Base-by-base conservation (phyloP, 2,113 vertebrate genomes). In the Struthidea cinerea region DNA sequence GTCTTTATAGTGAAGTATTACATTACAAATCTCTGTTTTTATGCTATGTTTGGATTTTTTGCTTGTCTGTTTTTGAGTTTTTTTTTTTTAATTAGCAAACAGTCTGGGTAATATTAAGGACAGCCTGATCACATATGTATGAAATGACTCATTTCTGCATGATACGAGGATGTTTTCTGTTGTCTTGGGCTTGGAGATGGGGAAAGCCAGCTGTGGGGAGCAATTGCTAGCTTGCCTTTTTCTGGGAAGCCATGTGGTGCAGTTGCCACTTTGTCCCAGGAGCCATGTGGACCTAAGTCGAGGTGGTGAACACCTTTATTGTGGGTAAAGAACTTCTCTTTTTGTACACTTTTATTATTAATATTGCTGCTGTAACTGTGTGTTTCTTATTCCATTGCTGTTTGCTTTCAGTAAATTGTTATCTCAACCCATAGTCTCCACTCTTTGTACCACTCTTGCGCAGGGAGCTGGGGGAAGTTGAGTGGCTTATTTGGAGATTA, bases 21-120 rank as follows among this genome's bases (percentile, higher is more conserved):
- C 3, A 16, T 71, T 74, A 8, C 20, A 90, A 78, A 65, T 47
- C 5, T 75, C 15, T 59, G 9, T 17, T 85, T 84, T 74, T 5
- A 13, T 56, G 12, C 4, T 60, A 7, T 46, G 11, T 44, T 78
- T 46, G 10, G 23, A 27, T 18, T 32, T n/a, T 55, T 55, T 79
- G 5, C 9, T 52, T 68, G 7, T 9, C 32, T 56, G 4, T 5
- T 56, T 71, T 21, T 26, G 10, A 10, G 7, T 0, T 0, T 9
- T 17, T 10, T 17, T 84, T 77, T 42, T 6, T 30, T 11, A 60
- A 47, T 53, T 42, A 77, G 6, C 3, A 3, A 79, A 32, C 6
- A 24, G 3, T 42, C 30, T 18, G 6, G 12, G 7, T 3, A n/a
- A 13, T 12, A 4, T 33, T 59, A 63, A 61, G 24, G 18, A 55